Conservation (phyloP, 2,888 invertebrate species). For the Oxyteleia sp. region DNA sequence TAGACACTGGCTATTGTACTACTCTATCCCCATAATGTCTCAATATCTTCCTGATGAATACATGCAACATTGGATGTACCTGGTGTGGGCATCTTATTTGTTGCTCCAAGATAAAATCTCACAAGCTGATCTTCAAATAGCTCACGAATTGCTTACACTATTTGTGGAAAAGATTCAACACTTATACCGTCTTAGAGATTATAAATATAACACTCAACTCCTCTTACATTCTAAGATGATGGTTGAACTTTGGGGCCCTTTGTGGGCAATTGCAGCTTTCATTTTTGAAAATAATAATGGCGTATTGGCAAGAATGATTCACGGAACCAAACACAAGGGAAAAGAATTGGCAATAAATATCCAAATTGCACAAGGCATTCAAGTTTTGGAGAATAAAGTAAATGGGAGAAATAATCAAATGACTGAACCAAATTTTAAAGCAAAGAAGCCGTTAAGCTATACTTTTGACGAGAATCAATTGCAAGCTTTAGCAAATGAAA, state of each 20-base stretch:
- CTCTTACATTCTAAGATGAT: slow-evolving; percentile 11
- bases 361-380: slow-evolving; percentile 26
- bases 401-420: no score
- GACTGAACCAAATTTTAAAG: no score
- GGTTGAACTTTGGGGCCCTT: slow-evolving; percentile 19
- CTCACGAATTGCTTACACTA: slow-evolving; percentile 57
- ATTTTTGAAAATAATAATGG: slow-evolving; percentile 38
- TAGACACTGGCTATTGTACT: slow-evolving; percentile 72
- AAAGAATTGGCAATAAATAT: no score
- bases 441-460: no score
- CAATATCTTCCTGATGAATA: slow-evolving; percentile 66
- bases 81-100: slow-evolving; percentile 62
- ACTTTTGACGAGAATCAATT: no score
- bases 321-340: no score
- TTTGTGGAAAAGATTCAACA: slow-evolving; percentile 69
- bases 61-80: slow-evolving; percentile 73
- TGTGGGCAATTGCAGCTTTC: slow-evolving; percentile 32
- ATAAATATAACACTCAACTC: slow-evolving; percentile 21
- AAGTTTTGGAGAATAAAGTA: no score
- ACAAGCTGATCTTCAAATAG: slow-evolving; percentile 58
- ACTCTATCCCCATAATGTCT: slow-evolving; percentile 68
- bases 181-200: slow-evolving; percentile 61
- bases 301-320: slow-evolving; percentile 14
- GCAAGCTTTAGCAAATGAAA: no score
- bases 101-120: slow-evolving; percentile 66